A percentile compares a stretch with the other conserved stretches of the same genome.
Evolutionary conservation across 1,140 invertebrate species (phyloP).

Genomic region (Oryzaephilus surinamensis): DNA sequence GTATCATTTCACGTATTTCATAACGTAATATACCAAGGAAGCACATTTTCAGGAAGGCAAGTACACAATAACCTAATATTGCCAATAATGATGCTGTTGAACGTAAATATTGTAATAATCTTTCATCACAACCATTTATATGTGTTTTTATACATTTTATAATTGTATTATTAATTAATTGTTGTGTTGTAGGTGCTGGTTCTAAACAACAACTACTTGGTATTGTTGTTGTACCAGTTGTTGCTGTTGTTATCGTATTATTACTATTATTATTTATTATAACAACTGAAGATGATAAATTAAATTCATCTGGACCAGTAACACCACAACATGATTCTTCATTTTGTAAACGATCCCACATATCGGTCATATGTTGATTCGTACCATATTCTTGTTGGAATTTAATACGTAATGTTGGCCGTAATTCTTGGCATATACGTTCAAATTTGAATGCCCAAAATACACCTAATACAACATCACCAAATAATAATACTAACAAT

Average conservation of each 20-base stretch:
- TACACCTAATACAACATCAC: slow-evolving; percentile 74
- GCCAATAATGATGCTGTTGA: slow-evolving; percentile 71
- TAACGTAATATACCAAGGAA: slow-evolving; percentile 78
- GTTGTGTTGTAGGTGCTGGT: slow-evolving; percentile 14
- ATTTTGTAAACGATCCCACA: slow-evolving; percentile 71
- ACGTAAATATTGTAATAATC: slow-evolving; percentile 59
- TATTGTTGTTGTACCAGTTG: too few species aligned
- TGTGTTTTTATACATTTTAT: slow-evolving; percentile 16
- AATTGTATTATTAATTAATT: too few species aligned
- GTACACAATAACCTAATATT: slow-evolving; percentile 79
- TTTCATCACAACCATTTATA: slow-evolving; percentile 53
- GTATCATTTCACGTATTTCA: slow-evolving; percentile 82
- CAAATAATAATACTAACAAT: slow-evolving; percentile 65
- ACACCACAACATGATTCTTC: slow-evolving; percentile 73
- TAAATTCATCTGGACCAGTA: slow-evolving; percentile 21
- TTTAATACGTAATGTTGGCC: slow-evolving; percentile 47
- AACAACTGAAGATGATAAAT: slow-evolving; percentile 12
- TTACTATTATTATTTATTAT: too few species aligned
- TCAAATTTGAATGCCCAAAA: slow-evolving; percentile 79
- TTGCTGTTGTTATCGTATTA: slow-evolving; percentile 14
- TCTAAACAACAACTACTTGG: slow-evolving; percentile 31
- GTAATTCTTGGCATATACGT: slow-evolving; percentile 57
- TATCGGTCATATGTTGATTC: slow-evolving; percentile 58
- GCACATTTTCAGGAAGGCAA: slow-evolving; percentile 80
- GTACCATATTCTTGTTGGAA: slow-evolving; percentile 51